Evolutionary conservation across 2,888 invertebrate genomes (phyloP), one percentile per base, ranked within the genome.

Genomic region (Autographa gamma): DNA sequence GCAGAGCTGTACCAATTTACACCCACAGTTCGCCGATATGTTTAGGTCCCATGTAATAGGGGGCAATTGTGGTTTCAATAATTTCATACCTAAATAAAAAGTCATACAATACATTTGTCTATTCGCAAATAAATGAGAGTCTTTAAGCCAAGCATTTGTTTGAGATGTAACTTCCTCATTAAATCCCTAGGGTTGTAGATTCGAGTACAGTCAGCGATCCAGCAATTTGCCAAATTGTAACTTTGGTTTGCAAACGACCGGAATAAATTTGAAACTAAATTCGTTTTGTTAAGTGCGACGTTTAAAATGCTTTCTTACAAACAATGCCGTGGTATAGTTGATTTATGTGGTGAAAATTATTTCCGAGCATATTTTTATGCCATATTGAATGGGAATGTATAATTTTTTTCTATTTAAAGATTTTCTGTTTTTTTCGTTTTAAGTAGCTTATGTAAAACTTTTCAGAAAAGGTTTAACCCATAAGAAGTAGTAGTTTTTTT

Each of bases 211-310:
- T 68, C 19, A 34, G 34, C 43, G 66, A 70, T 75, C 52, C 70
- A 76, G 71, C 74, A 77, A 81, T 83, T 79, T 74, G 65, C 60
- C 34, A 61, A 70, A 81, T 85, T 82, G 82, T 76, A 81, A 81
- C 78, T 85, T 86, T 81, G 79, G 79, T 81, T 85, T 82, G 81
- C 80, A 82, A 85, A 85, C 83, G 66, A 56, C 64, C 38, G 48
- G 79, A 82, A 77, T 81, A 80, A 74, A 85, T 84, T 80, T 72
- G 59, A 63, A 64, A 38, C 63, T 69, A 70, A 77, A 77, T 82
- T 68, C 59, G 59, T 67, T 59, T 65, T 31, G 11, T 32, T 58
- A 59, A 58, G 32, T 61, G 48, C 48, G 62, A 34, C 56, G 62
- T 66, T 79, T 14, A n/a, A 56, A 13, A 25, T 56, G 54, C 11